phyloP scores from a whole-genome alignment of 2,113 vertebrate genomes.

The Pelecanoides urinatrix region DNA sequence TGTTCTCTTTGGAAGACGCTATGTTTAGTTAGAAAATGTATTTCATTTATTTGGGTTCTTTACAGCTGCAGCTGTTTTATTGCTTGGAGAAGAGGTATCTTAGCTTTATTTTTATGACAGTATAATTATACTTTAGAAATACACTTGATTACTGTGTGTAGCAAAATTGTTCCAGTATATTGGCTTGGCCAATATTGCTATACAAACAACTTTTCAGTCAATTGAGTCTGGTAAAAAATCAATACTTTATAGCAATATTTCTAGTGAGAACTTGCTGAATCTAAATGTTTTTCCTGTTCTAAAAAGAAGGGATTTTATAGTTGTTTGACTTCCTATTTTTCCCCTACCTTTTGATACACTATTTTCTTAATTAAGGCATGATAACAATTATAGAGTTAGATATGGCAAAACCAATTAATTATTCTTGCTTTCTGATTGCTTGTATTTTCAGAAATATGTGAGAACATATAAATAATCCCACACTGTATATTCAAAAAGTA shows the following conservation, averaged over 20 bases:
- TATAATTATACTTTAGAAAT: constrained; percentile 95
- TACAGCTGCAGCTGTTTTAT: constrained; percentile 77
- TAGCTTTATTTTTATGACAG: constrained; percentile 94
- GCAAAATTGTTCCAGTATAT: constrained; percentile 86
- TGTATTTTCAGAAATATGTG: not conserved
- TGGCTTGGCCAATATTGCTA: constrained; percentile 94
- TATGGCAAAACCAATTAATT: not conserved
- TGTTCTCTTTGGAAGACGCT: constrained; percentile 68
- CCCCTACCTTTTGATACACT: not conserved
- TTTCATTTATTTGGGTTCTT: constrained; percentile 75
- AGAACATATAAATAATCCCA: not conserved
- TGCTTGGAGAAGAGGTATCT: constrained; percentile 83
- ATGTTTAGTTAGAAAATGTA: constrained; percentile 76
- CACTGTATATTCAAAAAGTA: not conserved
- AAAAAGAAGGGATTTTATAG: constrained; percentile 43
- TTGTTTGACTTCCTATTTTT: constrained; percentile 24
- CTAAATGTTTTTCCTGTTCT: constrained; percentile 70
- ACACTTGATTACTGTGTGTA: constrained; percentile 85
- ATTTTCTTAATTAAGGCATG: constrained; percentile 23
- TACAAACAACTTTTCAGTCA: constrained; percentile 98
- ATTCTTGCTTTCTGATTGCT: not conserved
- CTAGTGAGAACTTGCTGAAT: constrained; percentile 83
- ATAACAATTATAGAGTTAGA: not conserved
- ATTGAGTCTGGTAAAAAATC: constrained; percentile 93
- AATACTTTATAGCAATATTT: constrained; percentile 86